Evolutionary conservation across 1,140 invertebrate genomes (phyloP).

Genomic region (Muscidifurax raptorellus): DNA sequence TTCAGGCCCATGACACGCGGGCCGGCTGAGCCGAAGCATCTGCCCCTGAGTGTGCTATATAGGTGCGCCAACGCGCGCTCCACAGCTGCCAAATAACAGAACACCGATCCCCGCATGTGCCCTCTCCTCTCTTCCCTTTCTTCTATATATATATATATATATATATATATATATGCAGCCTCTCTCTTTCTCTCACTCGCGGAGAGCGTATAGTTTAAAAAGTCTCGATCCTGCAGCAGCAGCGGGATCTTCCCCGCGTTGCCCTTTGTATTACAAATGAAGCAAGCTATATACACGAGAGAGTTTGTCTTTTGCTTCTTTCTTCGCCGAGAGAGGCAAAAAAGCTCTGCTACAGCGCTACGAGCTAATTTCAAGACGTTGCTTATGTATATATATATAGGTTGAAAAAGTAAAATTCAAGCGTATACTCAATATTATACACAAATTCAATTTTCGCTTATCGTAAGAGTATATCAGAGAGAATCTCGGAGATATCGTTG

Average conservation of each 20-base stretch:
- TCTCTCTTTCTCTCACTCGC: not conserved
- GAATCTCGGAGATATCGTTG: not conserved
- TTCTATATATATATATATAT: not conserved
- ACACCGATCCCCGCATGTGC: conserved; percentile 60
- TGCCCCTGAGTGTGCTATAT: conserved; percentile 57
- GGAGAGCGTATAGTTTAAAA: not conserved
- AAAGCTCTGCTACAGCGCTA: too few relatives aligned
- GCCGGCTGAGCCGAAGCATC: conserved; percentile 69
- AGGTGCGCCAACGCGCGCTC: conserved; percentile 53
- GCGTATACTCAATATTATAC: too few relatives aligned
- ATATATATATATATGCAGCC: conserved; percentile 15
- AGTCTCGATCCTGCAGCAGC: not conserved
- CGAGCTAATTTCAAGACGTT: too few relatives aligned
- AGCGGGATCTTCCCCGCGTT: not conserved
- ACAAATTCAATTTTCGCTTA: not conserved
- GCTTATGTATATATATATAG: too few relatives aligned
- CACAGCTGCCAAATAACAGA: conserved; percentile 74
- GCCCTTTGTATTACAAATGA: too few relatives aligned
- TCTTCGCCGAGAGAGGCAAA: too few relatives aligned
- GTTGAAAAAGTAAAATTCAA: too few relatives aligned
- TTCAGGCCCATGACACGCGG: conserved; percentile 13
- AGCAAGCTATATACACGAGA: too few relatives aligned
- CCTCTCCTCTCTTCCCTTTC: conserved; percentile 48
- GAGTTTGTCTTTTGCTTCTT: too few relatives aligned
- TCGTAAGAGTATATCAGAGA: too few relatives aligned